phyloP scores from a whole-genome alignment of 2,797 vertebrate species.

The Enteromius thamalakanensis region DNA sequence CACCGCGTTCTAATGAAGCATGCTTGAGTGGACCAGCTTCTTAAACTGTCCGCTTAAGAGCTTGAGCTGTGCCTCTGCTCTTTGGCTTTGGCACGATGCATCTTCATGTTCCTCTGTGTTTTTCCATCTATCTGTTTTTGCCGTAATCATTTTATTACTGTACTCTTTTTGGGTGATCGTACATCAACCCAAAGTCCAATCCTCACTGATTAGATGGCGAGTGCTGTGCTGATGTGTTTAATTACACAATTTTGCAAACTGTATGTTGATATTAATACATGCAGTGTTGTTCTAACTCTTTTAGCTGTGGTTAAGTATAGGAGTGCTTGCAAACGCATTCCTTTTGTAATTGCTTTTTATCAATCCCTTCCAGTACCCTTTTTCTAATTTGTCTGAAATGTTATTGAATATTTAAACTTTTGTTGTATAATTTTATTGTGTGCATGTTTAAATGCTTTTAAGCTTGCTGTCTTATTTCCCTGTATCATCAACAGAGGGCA shows the following conservation, averaged over 20 bases:
- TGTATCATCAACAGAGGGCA: slow-evolving; percentile 59
- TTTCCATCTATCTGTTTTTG: neutral
- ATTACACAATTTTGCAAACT: neutral
- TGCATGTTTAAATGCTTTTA: neutral
- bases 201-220: neutral
- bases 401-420: neutral
- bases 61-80: slow-evolving; percentile 20
- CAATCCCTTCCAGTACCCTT: neutral
- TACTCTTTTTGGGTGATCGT: neutral
- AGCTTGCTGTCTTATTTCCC: slow-evolving; percentile 20
- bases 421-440: neutral
- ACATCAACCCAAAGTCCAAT: neutral
- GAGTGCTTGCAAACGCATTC: neutral
- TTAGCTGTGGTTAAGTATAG: neutral
- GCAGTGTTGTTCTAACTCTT: neutral
- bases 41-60: slow-evolving; percentile 50
- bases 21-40: slow-evolving; percentile 54
- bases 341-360: slow-evolving; percentile 19
- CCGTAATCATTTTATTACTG: neutral
- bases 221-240: neutral
- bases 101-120: slow-evolving; percentile 1
- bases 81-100: slow-evolving; percentile 8
- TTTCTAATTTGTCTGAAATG: slow-evolving; percentile 1
- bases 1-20: slow-evolving; percentile 57
- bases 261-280: neutral